phyloP scores from a whole-genome alignment of 37 sponge, comb jelly and placozoan genomes.

The Diacarnus erythraeanus region DNA sequence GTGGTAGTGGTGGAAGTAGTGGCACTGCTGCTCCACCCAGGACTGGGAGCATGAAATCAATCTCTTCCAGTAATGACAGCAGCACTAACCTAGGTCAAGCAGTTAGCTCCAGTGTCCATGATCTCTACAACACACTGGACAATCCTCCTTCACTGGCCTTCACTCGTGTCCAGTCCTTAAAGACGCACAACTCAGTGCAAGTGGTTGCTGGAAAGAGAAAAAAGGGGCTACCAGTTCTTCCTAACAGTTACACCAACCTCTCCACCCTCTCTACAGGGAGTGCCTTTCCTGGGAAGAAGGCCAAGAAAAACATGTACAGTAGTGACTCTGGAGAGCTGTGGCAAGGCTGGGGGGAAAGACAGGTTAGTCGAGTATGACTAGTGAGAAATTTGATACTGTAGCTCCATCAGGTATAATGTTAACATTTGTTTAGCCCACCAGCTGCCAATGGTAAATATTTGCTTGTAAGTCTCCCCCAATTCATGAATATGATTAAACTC shows the following conservation, averaged over 20 bases:
- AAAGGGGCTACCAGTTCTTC: background rate
- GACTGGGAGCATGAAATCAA: constrained; percentile 26
- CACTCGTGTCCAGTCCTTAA: constrained; percentile 41
- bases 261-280: constrained; percentile 12
- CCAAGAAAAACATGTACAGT: constrained; percentile 20
- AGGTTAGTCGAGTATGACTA: constrained; percentile 4
- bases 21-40: background rate
- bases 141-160: constrained; percentile 13
- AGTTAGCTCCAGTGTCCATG: constrained; percentile 36
- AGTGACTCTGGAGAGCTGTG: constrained; percentile 46
- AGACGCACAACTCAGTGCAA: constrained; percentile 16
- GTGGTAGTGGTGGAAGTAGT: background rate
- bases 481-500: no score
- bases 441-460: no score
- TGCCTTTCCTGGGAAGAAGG: background rate
- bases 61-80: constrained; percentile 21
- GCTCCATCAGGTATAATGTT: no score
- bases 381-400: no score
- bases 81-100: background rate
- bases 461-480: no score
- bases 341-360: background rate
- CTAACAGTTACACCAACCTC: constrained; percentile 9
- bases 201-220: constrained; percentile 56
- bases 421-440: no score
- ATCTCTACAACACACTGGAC: constrained; percentile 7